Evolutionary conservation across 2,797 vertebrate species (phyloP).

Genomic region (Hirundo rustica): DNA sequence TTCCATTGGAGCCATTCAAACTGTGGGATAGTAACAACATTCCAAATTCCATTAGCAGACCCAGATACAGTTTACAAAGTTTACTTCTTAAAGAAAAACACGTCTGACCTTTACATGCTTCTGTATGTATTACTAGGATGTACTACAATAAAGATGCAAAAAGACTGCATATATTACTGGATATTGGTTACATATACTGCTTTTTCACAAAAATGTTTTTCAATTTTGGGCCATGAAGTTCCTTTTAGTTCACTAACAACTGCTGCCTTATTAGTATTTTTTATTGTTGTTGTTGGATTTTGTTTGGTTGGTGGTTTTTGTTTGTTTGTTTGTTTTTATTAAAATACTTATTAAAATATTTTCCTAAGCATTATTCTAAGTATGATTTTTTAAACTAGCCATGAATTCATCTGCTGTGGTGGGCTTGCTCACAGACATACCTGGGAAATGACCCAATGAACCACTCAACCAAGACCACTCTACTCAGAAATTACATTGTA

Average conservation of each 20-base stretch:
- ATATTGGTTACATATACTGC: neutral
- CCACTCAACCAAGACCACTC: neutral
- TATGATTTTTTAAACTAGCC: neutral
- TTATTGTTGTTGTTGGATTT: neutral
- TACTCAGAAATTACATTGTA: neutral
- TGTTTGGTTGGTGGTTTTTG: too few species aligned
- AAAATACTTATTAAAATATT: neutral
- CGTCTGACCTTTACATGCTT: neutral
- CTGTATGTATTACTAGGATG: rapidly evolving
- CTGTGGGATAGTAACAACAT: neutral
- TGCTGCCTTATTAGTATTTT: neutral
- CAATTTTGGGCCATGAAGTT: neutral
- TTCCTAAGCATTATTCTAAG: neutral
- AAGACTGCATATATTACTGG: neutral
- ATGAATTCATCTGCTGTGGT: neutral
- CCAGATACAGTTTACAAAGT: neutral
- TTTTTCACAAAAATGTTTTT: neutral
- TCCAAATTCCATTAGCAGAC: neutral
- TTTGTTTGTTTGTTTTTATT: neutral
- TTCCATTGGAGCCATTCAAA: neutral
- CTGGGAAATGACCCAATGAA: neutral
- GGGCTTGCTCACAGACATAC: neutral
- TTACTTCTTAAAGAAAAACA: neutral
- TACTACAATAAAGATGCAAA: neutral
- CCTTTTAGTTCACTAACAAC: neutral